Evolutionary conservation across 2,888 invertebrate species (phyloP).

Genomic region (Rhynchonema sp.): DNA sequence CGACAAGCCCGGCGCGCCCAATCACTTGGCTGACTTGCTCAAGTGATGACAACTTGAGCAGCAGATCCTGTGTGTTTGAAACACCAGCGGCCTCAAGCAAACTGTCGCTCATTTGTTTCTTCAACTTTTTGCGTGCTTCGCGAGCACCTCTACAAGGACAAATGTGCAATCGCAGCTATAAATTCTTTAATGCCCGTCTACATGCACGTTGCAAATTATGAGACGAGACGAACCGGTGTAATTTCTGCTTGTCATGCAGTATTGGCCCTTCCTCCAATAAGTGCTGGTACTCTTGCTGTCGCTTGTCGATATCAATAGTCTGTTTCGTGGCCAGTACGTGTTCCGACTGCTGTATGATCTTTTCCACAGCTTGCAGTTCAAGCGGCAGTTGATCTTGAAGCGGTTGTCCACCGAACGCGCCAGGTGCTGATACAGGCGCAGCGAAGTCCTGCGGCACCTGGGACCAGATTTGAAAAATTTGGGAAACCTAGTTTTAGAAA

Average conservation of each 20-base stretch:
- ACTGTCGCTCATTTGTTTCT: background rate
- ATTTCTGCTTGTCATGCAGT: background rate
- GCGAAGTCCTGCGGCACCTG: too few species aligned
- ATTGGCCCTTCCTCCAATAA: background rate
- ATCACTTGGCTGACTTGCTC: slow-evolving; percentile 31
- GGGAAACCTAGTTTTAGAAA: too few species aligned
- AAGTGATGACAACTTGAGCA: slow-evolving; percentile 24
- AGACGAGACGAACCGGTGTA: background rate
- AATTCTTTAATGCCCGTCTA: too few species aligned
- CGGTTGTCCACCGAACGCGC: too few species aligned
- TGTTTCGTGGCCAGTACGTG: background rate
- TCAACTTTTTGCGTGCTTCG: background rate
- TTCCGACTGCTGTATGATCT: background rate
- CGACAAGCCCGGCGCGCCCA: slow-evolving; percentile 33
- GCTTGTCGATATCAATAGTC: background rate
- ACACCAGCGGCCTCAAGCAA: slow-evolving; percentile 18
- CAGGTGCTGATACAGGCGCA: too few species aligned
- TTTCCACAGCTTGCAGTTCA: background rate
- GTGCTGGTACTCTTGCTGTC: background rate
- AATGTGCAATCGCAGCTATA: too few species aligned
- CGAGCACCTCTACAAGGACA: background rate
- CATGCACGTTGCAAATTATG: background rate
- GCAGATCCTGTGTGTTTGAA: slow-evolving; percentile 22
- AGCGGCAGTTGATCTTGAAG: background rate
- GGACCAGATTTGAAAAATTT: too few species aligned